phyloP scores from a whole-genome alignment of 2,113 vertebrate species.

The Hydrochoerus hydrochaeris region DNA sequence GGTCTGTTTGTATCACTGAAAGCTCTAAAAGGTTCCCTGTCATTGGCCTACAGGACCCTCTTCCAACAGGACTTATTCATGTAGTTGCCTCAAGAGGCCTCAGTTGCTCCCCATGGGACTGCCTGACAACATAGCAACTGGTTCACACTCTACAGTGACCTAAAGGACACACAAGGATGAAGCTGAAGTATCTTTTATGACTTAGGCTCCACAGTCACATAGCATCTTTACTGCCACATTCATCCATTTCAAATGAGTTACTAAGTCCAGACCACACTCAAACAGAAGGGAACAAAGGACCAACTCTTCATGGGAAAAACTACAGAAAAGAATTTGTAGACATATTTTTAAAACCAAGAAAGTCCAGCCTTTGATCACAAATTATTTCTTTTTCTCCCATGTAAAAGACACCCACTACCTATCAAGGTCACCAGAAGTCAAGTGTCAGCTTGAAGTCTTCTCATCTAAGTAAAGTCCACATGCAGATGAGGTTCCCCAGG shows the following conservation, averaged over 20 bases:
- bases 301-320: neutral
- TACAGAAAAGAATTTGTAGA: neutral
- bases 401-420: neutral
- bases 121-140: neutral
- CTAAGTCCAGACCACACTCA: neutral
- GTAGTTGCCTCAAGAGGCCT: neutral
- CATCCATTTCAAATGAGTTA: neutral
- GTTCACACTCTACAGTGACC: neutral
- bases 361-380: neutral
- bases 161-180: neutral
- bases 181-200: neutral
- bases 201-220: neutral
- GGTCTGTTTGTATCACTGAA: neutral
- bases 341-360: constrained; percentile 31
- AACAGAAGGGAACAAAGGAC: neutral
- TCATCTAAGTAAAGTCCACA: neutral
- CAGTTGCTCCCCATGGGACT: neutral
- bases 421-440: neutral
- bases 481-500: neutral
- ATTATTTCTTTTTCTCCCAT: neutral
- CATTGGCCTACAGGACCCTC: neutral
- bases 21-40: neutral
- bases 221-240: neutral
- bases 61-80: neutral
- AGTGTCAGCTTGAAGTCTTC: neutral